Base-by-base conservation (phyloP, 2,113 vertebrate genomes). In the Dermatemys mawii region DNA sequence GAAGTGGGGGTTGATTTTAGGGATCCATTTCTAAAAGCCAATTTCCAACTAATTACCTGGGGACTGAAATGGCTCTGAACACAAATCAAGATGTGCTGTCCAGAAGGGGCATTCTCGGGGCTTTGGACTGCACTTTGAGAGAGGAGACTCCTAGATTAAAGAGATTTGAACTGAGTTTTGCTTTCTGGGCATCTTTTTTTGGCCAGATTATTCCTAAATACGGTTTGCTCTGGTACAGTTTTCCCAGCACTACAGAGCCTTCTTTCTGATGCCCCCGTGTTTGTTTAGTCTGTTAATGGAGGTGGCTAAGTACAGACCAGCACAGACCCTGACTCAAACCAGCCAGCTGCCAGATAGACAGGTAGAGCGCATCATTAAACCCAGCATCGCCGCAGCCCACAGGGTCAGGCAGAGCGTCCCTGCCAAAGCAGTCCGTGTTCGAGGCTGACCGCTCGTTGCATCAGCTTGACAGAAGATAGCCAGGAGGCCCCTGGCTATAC, bases 51-150 rank as follows among this genome's bases (percentile, higher is more conserved):
- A 9, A 38, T 87, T 51, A 24, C 38, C 91, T 63, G 38, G 14
- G 6, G 19, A 22, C 3, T 46, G 73, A 46, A 1, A 5, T 1
- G 1, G 41, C 48, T 5, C 12, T 9, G 41, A 16, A 19, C 13
- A 7, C 24, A 14, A 29, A 29, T 41, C 10, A 80, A 38, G 5
- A 0, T 0, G 84, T 82, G 85, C 70, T 91, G 35, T 83, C 49
- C 60, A 63, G 83, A 38, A 22, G n/a, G 35, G 60, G 60, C 35
- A 19, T 63, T 63, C 8, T 35, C 7, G 16, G 60, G 11, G 55
- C 29, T 60, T 32, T 19, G 17, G 19, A 13, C 16, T 67, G 60
- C 16, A 19, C 60, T 67, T 67, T 17, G 14, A 67, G 49, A 17
- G 41, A 63, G 1, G 0, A 44, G 54, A 84, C 11, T 46, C 11